Conservation (phyloP, 64 coral and sea anemone genomes). For the Catalaphyllia jardinei region DNA sequence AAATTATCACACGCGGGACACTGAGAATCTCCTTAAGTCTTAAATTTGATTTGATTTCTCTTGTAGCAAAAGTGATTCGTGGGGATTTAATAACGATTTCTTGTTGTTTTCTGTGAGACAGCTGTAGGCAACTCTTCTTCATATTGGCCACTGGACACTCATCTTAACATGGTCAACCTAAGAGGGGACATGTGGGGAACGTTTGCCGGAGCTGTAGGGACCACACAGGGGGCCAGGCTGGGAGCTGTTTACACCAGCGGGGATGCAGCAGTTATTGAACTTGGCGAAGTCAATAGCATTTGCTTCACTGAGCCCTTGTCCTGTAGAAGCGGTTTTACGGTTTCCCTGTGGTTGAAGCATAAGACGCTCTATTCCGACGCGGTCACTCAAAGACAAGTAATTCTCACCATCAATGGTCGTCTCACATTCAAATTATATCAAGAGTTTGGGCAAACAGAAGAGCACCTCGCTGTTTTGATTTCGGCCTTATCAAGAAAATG, state of each 20-base stretch:
- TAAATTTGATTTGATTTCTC: too few relatives aligned
- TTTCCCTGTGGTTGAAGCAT: slow-evolving; percentile 16
- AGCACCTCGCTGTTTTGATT: not conserved
- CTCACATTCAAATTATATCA: not conserved
- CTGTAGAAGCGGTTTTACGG: slow-evolving; percentile 1
- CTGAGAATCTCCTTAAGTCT: too few relatives aligned
- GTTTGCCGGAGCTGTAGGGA: not conserved
- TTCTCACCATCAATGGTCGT: not conserved
- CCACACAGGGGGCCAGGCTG: not conserved
- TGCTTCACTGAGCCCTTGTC: slow-evolving; percentile 7
- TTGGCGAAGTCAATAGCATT: not conserved
- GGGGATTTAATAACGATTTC: not conserved
- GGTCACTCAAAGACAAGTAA: not conserved
- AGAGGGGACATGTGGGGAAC: slow-evolving; percentile 6
- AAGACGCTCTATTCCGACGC: not conserved
- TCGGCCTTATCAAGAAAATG: not conserved
- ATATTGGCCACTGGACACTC: slow-evolving; percentile 18
- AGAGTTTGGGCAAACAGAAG: not conserved
- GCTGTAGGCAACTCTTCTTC: not conserved
- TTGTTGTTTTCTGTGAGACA: not conserved
- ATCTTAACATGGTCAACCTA: slow-evolving; percentile 14
- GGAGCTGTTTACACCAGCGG: not conserved
- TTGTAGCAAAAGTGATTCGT: too few relatives aligned
- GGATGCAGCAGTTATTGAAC: not conserved
- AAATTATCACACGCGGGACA: too few relatives aligned